phyloP scores from a whole-genome alignment of 2,888 invertebrate species.

The Oxycera nigricornis region DNA sequence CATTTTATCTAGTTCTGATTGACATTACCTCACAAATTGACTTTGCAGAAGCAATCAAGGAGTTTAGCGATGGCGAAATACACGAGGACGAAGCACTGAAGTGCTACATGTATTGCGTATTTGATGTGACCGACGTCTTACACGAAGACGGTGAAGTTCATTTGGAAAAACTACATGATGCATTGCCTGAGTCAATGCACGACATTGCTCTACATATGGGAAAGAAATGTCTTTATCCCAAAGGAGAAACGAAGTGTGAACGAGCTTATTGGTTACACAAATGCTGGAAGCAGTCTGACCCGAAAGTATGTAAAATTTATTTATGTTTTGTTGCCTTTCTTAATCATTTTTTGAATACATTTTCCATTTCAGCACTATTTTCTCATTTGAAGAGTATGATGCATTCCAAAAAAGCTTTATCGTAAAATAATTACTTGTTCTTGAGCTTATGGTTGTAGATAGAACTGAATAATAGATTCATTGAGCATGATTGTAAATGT shows the following conservation, averaged over 20 bases:
- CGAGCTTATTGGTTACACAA: slow-evolving; percentile 55
- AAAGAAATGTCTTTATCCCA: slow-evolving; percentile 52
- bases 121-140: slow-evolving; percentile 52
- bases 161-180: slow-evolving; percentile 51
- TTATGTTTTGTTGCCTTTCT: background rate
- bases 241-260: slow-evolving; percentile 53
- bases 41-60: slow-evolving; percentile 51
- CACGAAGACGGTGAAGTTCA: slow-evolving; percentile 54
- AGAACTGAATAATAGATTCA: too few species aligned
- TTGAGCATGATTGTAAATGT: too few species aligned
- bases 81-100: slow-evolving; percentile 54
- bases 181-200: slow-evolving; percentile 51
- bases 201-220: slow-evolving; percentile 52
- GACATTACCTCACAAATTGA: too few species aligned
- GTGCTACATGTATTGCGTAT: slow-evolving; percentile 56
- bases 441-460: too few species aligned
- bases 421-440: too few species aligned
- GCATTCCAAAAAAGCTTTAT: too few species aligned
- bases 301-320: slow-evolving; percentile 52
- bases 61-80: slow-evolving; percentile 55
- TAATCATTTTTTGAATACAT: background rate
- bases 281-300: slow-evolving; percentile 55
- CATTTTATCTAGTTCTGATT: too few species aligned
- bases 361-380: slow-evolving; percentile 31
- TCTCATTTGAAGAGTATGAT: background rate